phyloP scores from a whole-genome alignment of 2,797 vertebrate genomes.

The Tolypeutes matacus region DNA sequence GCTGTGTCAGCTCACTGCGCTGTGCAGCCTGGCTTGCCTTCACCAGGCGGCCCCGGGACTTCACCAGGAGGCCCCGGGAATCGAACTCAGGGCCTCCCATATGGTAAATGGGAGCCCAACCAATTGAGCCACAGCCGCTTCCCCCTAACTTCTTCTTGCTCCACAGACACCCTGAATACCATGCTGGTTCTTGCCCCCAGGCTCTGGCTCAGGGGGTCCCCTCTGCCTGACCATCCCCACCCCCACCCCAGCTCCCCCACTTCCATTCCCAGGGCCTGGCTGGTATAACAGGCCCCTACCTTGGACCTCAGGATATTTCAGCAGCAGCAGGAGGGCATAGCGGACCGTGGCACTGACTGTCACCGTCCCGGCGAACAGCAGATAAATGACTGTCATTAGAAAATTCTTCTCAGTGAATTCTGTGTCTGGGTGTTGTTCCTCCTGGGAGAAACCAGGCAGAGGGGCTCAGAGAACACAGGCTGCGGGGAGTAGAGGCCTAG shows the following conservation, averaged over 20 bases:
- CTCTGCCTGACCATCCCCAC: background rate
- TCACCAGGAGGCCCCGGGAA: no score
- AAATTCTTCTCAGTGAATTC: constrained; percentile 88
- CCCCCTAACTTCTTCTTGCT: accelerated
- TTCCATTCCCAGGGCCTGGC: background rate
- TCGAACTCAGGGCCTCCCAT: no score
- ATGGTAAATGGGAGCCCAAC: no score
- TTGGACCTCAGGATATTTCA: constrained; percentile 90
- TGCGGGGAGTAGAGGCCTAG: accelerated
- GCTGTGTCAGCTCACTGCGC: no score
- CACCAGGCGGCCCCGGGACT: no score
- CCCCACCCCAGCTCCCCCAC: background rate
- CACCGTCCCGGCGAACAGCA: constrained; percentile 85
- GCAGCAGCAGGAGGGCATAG: constrained; percentile 88
- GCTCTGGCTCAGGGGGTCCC: background rate
- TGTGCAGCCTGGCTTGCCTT: no score
- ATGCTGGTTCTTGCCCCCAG: background rate
- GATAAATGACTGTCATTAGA: constrained; percentile 87
- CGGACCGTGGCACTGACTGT: constrained; percentile 75
- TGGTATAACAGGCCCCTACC: constrained; percentile 80
- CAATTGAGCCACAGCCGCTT: no score
- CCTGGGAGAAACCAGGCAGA: constrained; percentile 83
- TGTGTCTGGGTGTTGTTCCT: constrained; percentile 84
- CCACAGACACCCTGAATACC: background rate
- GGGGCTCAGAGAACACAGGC: constrained; percentile 1